Evolutionary conservation across 2,888 invertebrate species (phyloP), one percentile per base, ranked within the genome.

Genomic region (Unio pictorum): DNA sequence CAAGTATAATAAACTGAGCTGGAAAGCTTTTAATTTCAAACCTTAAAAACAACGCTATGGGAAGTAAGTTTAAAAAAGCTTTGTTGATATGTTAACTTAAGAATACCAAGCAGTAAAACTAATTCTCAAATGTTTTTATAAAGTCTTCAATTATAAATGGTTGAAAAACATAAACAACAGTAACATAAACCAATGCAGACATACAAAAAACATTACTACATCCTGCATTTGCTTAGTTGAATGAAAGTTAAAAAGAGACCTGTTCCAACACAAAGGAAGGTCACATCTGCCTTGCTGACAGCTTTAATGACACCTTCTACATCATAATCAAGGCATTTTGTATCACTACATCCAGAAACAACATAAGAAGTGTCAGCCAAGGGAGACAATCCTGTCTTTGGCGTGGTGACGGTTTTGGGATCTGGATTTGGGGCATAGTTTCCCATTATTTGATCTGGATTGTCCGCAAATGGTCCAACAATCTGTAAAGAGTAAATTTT

Each of bases 401-500:
- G 87, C 0, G 88, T 86, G 15, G 76, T 79, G 1, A 81, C 79
- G 63, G 77, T 86, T 4, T 73, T 69, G 5, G 73, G 69, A 66
- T 84, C 83, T 17, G 82, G 66, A 17, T 75, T 68, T 1, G 89
- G 79, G 23, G 77, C 71, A 69, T 89, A 89, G 72, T 83, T 84
- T 6, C 89, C 89, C 77, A 82, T 86, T 55, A 85, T 74, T 61
- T 84, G 82, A 3, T 66, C 69, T 17, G 80, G 62, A 67, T 88
- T 86, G 68, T 88, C 75, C 20, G 86, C 81, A 83, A 88, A 85
- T 11, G 89, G 89, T 18, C 89, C 89, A 58, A 89, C 72, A 20
- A 89, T 75, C 88, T 88, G 69, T 4, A 81, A 67, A 65, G 20
- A 11, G 4, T 28, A 26, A 15, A 61, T 45, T 45, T 15, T 45